Conservation (phyloP, 2,888 invertebrate species). For the Bursaphelenchus okinawaensis region DNA sequence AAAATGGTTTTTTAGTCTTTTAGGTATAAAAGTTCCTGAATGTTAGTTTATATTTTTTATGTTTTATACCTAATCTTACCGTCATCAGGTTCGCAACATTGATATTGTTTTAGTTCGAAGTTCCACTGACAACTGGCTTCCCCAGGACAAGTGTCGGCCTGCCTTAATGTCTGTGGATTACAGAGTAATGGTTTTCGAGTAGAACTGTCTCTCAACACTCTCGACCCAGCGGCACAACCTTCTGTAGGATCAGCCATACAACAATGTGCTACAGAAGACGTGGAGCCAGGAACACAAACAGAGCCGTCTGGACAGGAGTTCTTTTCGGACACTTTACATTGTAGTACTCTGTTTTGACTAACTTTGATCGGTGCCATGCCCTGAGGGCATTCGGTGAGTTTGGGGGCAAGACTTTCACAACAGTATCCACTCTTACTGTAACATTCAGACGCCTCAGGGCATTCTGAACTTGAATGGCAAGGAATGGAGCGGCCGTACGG, state of each 20-base stretch:
- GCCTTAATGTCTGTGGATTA: constrained; percentile 12
- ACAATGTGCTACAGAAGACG: background rate
- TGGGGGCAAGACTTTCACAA: background rate
- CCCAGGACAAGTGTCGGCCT: constrained; percentile 38
- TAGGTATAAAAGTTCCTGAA: too few species aligned
- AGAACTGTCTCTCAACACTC: constrained; percentile 14
- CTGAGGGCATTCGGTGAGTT: background rate
- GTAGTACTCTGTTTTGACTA: background rate
- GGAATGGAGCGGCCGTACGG: background rate
- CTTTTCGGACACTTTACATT: background rate
- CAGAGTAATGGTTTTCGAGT: constrained; percentile 11
- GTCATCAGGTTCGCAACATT: constrained; percentile 47
- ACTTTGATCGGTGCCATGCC: background rate
- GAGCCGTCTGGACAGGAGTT: background rate
- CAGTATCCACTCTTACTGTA: background rate
- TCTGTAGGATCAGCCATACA: constrained; percentile 4
- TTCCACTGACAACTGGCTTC: constrained; percentile 44
- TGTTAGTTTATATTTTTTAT: too few species aligned
- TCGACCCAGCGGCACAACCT: constrained; percentile 22
- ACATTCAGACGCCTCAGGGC: background rate
- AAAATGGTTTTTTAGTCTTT: too few species aligned
- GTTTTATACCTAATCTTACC: constrained; percentile 22
- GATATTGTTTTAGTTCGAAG: constrained; percentile 46
- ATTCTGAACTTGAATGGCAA: background rate
- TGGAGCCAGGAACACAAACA: background rate